A percentile compares a stretch with the other conserved stretches of the same genome.
Evolutionary conservation across 2,888 invertebrate genomes (phyloP).

Genomic region (Polydrusus tereticollis): DNA sequence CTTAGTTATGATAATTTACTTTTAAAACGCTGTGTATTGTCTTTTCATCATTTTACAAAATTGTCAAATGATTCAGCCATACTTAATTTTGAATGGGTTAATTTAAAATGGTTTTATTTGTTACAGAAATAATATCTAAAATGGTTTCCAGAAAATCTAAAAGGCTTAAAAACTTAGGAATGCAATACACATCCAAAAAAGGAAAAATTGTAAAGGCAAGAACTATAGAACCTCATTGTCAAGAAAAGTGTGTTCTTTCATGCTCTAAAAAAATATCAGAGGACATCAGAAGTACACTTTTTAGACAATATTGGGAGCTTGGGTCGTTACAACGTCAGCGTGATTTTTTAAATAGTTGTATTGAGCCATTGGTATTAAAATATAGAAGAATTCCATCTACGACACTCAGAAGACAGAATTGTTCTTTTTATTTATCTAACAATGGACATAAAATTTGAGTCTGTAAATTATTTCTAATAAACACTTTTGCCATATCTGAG

Average conservation of each 20-base stretch:
- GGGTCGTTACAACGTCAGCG: background rate
- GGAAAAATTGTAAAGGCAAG: background rate
- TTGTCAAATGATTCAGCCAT: too few relatives aligned
- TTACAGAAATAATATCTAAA: too few relatives aligned
- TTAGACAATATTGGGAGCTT: slow-evolving; percentile 11
- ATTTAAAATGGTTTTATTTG: too few relatives aligned
- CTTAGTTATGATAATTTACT: too few relatives aligned
- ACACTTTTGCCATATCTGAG: slow-evolving; percentile 22
- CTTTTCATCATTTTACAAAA: too few relatives aligned
- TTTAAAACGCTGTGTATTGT: too few relatives aligned
- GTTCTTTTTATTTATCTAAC: background rate
- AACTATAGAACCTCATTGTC: slow-evolving; percentile 5
- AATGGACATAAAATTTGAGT: slow-evolving; percentile 11
- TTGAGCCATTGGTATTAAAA: background rate
- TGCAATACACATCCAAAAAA: background rate
- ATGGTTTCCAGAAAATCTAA: too few relatives aligned
- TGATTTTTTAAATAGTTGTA: background rate
- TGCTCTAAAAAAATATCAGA: slow-evolving; percentile 10
- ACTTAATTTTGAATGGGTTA: too few relatives aligned
- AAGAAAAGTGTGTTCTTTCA: background rate
- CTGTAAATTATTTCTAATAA: slow-evolving; percentile 32
- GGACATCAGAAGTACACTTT: background rate
- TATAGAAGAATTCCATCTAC: background rate
- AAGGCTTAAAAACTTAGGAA: background rate
- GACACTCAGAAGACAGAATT: background rate